Base-by-base conservation (phyloP, 2,797 vertebrate species). In the Cichlasoma orientale region DNA sequence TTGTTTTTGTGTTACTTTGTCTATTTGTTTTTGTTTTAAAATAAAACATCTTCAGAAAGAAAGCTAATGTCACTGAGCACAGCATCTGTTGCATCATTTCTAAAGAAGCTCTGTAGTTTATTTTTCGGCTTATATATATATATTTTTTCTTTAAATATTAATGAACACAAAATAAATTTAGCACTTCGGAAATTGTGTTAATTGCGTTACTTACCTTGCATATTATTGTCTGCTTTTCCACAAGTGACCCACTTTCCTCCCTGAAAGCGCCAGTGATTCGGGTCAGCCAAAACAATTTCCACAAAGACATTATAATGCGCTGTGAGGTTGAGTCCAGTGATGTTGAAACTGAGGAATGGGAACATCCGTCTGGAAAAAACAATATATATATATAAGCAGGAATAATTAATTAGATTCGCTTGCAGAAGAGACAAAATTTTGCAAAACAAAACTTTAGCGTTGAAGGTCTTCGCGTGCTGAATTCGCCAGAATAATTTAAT, bases 241-340 rank as follows among this genome's bases (percentile, higher is more conserved):
- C 98, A 99, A 3, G 98, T 99, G 82, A 99, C 98, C 98, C 98
- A 99, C 85, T 99, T 99, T 36, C 98, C 98, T 25, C 98, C 98
- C 84, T 99, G 98, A 92, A 99, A 99, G 68, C 98, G 96, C 98
- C 98, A 99, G 88, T 99, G 98, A 79, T 99, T 99, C 70, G 98
- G 98, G 74, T 99, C 98, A 0, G 98, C 98, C 95, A 99, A 84
- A 83, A 99, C 92, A 38, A 99, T 90, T 90, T 99, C 98, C 83
- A 99, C 97, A 85, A 99, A 99, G 63, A 99, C 98, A 16, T 99
- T 99, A 94, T 99, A 99, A 93, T 99, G 98, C 63, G 98, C 96
- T 1, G 98, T 98, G 56, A 98, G 97, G 88, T 97, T 99, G 78
- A 99, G 96, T 50, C 98, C 97, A 0, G 97, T 98, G 91, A 99